Conservation (phyloP, 2,888 invertebrate species). For the Dolomedes plantarius region DNA sequence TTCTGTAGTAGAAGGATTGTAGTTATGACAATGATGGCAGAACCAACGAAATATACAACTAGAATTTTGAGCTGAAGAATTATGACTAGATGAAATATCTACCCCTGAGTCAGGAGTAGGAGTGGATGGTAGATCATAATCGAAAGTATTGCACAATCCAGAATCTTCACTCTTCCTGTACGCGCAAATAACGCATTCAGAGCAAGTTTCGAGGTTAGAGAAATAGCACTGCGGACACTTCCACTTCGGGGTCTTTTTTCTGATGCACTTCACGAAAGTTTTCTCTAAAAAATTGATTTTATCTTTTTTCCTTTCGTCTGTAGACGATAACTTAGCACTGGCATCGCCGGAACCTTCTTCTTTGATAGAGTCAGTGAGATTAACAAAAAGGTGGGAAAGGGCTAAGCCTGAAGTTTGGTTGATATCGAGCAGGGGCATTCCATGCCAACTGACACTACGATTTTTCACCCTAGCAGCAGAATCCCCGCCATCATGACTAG, state of each 20-base stretch:
- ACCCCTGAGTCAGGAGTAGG: conserved; percentile 67
- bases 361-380: conserved; percentile 62
- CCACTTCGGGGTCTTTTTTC: conserved; percentile 73
- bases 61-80: conserved; percentile 42
- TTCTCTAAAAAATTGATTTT: conserved; percentile 73
- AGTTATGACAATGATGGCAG: conserved; percentile 68
- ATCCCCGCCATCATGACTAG: conserved; percentile 24
- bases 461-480: conserved; percentile 50
- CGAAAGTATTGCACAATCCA: conserved; percentile 35
- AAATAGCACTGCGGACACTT: conserved; percentile 72
- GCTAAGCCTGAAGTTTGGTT: conserved; percentile 57
- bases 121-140: conserved; percentile 62
- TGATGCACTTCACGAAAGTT: conserved; percentile 73
- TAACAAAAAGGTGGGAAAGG: conserved; percentile 59
- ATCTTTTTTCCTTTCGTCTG: conserved; percentile 51
- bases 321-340: conserved; percentile 29
- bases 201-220: conserved; percentile 72
- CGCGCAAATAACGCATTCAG: conserved; percentile 72
- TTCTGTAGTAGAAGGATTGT: conserved; percentile 58
- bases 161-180: conserved; percentile 37
- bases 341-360: conserved; percentile 53
- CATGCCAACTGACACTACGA: conserved; percentile 71
- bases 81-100: conserved; percentile 59
- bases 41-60: conserved; percentile 63
- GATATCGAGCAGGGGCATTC: conserved; percentile 54